A percentile compares a stretch with the other conserved stretches of the same genome.
These are phyloP conservation scores for Pandemis cinnamomeana DNA, from an alignment of 2,888 invertebrate genomes.

Conservation along the genomic window DNA sequence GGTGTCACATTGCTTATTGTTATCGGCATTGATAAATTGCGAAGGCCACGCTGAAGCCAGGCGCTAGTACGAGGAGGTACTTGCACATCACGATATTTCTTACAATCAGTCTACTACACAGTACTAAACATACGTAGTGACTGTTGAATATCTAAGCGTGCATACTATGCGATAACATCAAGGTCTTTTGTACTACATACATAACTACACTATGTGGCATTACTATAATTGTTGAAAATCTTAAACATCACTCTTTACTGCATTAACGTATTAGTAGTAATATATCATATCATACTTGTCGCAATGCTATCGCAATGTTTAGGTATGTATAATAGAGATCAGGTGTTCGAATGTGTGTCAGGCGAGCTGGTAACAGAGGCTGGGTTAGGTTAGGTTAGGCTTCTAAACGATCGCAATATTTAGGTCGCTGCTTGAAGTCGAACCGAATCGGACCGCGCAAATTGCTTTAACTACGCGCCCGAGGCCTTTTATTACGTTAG, in stretches of 20 bases:
- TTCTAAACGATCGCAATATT: slow-evolving; percentile 53
- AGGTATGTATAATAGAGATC: slow-evolving; percentile 45
- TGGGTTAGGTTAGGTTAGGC: slow-evolving; percentile 54
- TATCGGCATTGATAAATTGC: slow-evolving; percentile 76
- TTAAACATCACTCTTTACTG: slow-evolving; percentile 16
- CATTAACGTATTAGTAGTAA: slow-evolving; percentile 3
- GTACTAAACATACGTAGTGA: slow-evolving; percentile 45
- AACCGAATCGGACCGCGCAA: slow-evolving; percentile 56
- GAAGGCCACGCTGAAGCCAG: slow-evolving; percentile 73
- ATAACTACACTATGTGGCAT: slow-evolving; percentile 46
- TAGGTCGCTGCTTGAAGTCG: slow-evolving; percentile 54
- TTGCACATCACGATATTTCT: slow-evolving; percentile 46
- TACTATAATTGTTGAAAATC: slow-evolving; percentile 16
- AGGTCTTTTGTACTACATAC: slow-evolving; percentile 66
- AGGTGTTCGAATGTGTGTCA: slow-evolving; percentile 56
- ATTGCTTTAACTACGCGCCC: slow-evolving; percentile 58
- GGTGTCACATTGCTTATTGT: slow-evolving; percentile 78
- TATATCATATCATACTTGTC: slow-evolving; percentile 24
- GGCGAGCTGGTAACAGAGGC: slow-evolving; percentile 47
- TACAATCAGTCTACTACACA: slow-evolving; percentile 41
- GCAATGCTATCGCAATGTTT: slow-evolving; percentile 34
- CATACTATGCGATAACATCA: slow-evolving; percentile 72
- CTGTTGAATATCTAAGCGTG: slow-evolving; percentile 66
- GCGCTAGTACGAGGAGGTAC: slow-evolving; percentile 47
- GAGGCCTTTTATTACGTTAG: slow-evolving; percentile 52